Base-by-base conservation (phyloP, 2,113 vertebrate species). In the Halichoeres trimaculatus region DNA sequence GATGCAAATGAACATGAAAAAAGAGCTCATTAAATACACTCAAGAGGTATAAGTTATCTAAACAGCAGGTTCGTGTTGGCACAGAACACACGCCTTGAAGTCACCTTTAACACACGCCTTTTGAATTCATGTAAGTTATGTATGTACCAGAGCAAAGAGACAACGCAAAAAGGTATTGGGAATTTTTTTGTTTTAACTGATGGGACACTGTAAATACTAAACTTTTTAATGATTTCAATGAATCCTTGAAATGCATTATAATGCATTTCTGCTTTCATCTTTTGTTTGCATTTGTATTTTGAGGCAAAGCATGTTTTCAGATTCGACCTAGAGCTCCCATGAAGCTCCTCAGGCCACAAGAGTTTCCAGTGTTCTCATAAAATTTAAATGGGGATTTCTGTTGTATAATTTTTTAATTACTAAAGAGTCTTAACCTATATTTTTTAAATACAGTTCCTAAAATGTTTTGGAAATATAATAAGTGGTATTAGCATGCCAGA, bases 11-110 rank as follows among this genome's bases (percentile, higher is more conserved):
- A 74, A 58, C 38, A 63, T 22, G 34, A 76, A 56, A 63, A 53
- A 77, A 51, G 17, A 56, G 26, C 72, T 83, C 51, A 76, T 69
- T 73, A 80, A 78, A 74, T 50, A 55, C 53, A 73, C 66, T 55
- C 23, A 52, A 67, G n/a, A 62, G n/a, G 57, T 53, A 52, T n/a
- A 52, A 30, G 20, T 40, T 22, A 55, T 30, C 22, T 48, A 10
- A 35, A 19, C 17, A 40, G 14, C 12, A 1, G 19, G 23, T 41
- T 41, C 13, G 40, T 41, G 2, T 41, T 30, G 3, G 11, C 14
- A 26, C 26, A 35, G n/a, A 70, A 59, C 22, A 30, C 60, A 34
- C 24, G 8, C 16, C 20, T 30, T 43, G 14, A 5, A 24, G 23
- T 11, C 19, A 22, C 56, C 26, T 41, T 58, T 70, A 22, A 40